A percentile compares a stretch with the other conserved stretches of the same genome.
phyloP scores from a whole-genome alignment of 1,140 invertebrate species.

The Argopecten irradians region DNA sequence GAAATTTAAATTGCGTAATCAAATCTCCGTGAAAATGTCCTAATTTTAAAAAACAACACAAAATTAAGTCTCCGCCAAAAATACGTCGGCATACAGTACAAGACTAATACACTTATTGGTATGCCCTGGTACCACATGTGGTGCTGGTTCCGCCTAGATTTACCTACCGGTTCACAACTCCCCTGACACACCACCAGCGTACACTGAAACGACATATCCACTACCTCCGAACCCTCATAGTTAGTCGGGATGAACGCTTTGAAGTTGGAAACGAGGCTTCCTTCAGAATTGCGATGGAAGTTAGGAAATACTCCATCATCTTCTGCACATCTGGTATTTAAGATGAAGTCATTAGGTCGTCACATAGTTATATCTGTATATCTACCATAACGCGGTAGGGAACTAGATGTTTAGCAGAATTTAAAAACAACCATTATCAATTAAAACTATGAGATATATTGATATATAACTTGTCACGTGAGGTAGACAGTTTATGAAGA shows the following conservation, averaged over 20 bases:
- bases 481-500: too few species aligned
- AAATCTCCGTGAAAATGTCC: too few species aligned
- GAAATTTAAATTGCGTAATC: too few species aligned
- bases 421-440: too few species aligned
- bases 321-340: conserved; percentile 43
- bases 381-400: background rate
- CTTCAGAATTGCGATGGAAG: conserved; percentile 41
- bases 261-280: conserved; percentile 42
- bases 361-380: background rate
- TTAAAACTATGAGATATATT: too few species aligned
- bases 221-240: conserved; percentile 36
- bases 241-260: conserved; percentile 56
- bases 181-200: conserved; percentile 48
- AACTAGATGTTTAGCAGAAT: too few species aligned
- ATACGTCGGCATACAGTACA: too few species aligned
- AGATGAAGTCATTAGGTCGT: background rate
- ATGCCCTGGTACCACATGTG: background rate
- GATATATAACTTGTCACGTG: too few species aligned
- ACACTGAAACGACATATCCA: conserved; percentile 53
- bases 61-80: too few species aligned
- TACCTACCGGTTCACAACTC: conserved; percentile 44
- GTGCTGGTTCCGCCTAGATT: background rate
- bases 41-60: too few species aligned
- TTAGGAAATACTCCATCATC: conserved; percentile 56
- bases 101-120: too few species aligned